phyloP scores from a whole-genome alignment of 2,888 invertebrate genomes.

The Ormyrus rosae region DNA sequence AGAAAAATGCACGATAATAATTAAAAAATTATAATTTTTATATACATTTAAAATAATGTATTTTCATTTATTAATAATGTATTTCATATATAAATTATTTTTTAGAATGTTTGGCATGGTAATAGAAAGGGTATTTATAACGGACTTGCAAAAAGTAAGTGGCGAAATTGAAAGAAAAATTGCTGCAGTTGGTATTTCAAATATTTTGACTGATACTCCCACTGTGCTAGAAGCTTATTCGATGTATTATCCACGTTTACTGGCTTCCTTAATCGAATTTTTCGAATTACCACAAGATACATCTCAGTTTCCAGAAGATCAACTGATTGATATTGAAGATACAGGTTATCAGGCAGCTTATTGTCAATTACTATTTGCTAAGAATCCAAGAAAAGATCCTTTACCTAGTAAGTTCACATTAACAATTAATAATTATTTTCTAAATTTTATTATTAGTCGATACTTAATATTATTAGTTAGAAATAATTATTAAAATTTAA shows the following conservation, averaged over 20 bases:
- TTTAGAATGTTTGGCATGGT: conserved; percentile 97
- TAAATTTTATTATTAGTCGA: too few species aligned
- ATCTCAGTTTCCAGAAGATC: conserved; percentile 87
- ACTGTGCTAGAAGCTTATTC: conserved; percentile 77
- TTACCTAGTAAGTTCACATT: conserved; percentile 78
- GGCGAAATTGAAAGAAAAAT: conserved; percentile 91
- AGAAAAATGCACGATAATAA: too few species aligned
- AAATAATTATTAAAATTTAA: neutral
- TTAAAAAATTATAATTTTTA: neutral
- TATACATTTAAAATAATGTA: neutral
- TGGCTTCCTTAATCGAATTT: conserved; percentile 82
- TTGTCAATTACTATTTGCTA: conserved; percentile 91
- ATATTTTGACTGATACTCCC: conserved; percentile 87
- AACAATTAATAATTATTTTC: too few species aligned
- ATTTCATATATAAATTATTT: conserved; percentile 79
- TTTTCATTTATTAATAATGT: conserved; percentile 5
- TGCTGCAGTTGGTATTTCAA: conserved; percentile 92
- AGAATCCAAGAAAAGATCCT: conserved; percentile 85
- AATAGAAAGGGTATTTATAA: conserved; percentile 89
- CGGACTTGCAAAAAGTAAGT: conserved; percentile 91
- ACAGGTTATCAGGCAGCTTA: conserved; percentile 92
- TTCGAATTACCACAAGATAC: conserved; percentile 94
- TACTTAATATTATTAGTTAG: neutral
- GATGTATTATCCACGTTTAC: conserved; percentile 67
- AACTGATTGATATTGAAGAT: conserved; percentile 91